phyloP scores from a whole-genome alignment of 2,888 invertebrate genomes.

The Leptinotarsa peninsularis region DNA sequence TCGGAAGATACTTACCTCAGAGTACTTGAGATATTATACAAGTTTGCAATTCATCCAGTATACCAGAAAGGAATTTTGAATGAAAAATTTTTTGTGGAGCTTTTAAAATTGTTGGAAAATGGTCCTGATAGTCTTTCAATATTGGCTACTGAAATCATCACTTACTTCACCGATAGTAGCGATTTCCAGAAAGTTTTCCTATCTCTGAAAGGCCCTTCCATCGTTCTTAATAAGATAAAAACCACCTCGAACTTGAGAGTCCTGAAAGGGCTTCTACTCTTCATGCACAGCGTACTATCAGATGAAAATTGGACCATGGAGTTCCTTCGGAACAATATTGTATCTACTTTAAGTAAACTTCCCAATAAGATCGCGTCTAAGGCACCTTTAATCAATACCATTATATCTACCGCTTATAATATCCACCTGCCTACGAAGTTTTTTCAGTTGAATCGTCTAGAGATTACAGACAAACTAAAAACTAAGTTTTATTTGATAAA shows the following conservation, averaged over 20 bases:
- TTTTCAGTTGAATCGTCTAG: conserved; percentile 53
- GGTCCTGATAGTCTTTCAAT: conserved; percentile 41
- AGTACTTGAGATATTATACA: conserved; percentile 52
- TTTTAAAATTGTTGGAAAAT: conserved; percentile 44
- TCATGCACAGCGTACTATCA: conserved; percentile 54
- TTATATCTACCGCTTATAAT: conserved; percentile 53
- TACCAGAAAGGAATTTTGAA: conserved; percentile 48
- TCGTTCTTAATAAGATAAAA: conserved; percentile 47
- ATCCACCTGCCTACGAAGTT: conserved; percentile 59
- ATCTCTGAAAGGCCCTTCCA: conserved; percentile 46
- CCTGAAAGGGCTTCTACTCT: conserved; percentile 52
- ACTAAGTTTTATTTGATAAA: conserved; percentile 58
- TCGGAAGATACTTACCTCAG: conserved; percentile 47
- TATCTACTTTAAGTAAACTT: conserved; percentile 48
- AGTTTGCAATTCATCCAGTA: conserved; percentile 47
- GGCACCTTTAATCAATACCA: conserved; percentile 51
- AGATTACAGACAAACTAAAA: conserved; percentile 55
- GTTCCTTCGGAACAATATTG: conserved; percentile 48
- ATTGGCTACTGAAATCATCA: conserved; percentile 51
- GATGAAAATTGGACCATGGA: conserved; percentile 51
- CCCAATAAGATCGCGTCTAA: conserved; percentile 33
- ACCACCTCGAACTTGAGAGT: conserved; percentile 43
- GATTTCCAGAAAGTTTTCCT: conserved; percentile 51
- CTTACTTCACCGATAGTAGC: conserved; percentile 41
- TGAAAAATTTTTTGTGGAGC: conserved; percentile 45